phyloP scores from a whole-genome alignment of 1,140 invertebrate genomes.

The Helicoverpa zea region DNA sequence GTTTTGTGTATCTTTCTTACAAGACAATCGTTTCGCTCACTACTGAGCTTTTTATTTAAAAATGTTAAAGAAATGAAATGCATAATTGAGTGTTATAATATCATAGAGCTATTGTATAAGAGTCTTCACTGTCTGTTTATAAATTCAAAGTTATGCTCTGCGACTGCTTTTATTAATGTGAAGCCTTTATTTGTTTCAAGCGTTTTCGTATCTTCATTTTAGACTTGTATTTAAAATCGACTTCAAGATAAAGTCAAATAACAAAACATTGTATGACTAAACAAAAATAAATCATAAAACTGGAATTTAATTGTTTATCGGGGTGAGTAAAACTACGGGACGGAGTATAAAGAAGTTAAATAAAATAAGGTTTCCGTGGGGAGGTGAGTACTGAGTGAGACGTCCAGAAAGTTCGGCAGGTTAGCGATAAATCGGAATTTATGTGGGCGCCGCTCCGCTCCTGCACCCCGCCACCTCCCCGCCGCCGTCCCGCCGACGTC shows the following conservation, averaged over 20 bases:
- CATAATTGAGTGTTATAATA: background rate
- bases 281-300: conserved; percentile 45
- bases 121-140: background rate
- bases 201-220: background rate
- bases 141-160: background rate
- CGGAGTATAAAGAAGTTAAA: conserved; percentile 72
- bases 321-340: conserved; percentile 57
- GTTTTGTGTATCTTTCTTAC: conserved; percentile 19
- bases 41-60: conserved; percentile 6
- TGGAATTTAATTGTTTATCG: conserved; percentile 60
- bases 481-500: conserved; percentile 47
- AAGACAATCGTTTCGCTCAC: conserved; percentile 5
- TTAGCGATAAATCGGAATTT: conserved; percentile 78
- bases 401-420: conserved; percentile 78
- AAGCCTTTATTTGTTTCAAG: background rate
- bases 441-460: conserved; percentile 65
- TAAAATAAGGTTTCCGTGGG: conserved; percentile 73
- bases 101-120: background rate
- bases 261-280: conserved; percentile 30
- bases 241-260: background rate
- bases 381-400: conserved; percentile 65
- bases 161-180: background rate
- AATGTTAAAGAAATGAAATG: background rate
- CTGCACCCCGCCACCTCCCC: conserved; percentile 50
- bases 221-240: background rate